A percentile compares a stretch with the other conserved stretches of the same genome.
These are phyloP conservation scores for Chinchilla lanigera DNA, from an alignment of 2,113 vertebrate species.

Conservation along the genomic window DNA sequence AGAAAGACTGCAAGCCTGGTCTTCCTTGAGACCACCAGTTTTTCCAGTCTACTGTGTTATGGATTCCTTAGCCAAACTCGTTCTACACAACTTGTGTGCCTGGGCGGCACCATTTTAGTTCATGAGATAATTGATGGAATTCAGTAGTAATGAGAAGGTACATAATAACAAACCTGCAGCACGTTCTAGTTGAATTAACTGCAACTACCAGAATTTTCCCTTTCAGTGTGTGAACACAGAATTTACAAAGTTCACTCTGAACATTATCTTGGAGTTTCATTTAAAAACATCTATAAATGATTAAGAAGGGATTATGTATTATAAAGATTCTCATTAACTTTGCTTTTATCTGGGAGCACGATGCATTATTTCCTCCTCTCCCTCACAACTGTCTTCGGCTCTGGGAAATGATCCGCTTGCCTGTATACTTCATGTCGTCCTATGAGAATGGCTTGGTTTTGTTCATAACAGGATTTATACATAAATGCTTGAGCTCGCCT, in stretches of 20 bases:
- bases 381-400: background rate
- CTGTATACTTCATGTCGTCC: background rate
- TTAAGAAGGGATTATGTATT: background rate
- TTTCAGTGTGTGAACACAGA: background rate
- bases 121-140: background rate
- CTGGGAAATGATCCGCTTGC: background rate
- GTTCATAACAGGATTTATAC: background rate
- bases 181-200: background rate
- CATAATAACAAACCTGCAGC: background rate
- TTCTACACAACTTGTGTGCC: background rate
- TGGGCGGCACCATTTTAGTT: background rate
- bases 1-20: background rate
- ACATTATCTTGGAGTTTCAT: background rate
- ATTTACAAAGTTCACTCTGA: background rate
- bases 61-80: background rate
- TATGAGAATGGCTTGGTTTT: background rate
- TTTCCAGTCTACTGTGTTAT: background rate
- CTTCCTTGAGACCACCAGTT: background rate
- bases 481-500: background rate
- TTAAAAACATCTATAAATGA: slow-evolving; percentile 28
- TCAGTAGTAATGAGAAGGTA: background rate
- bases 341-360: background rate
- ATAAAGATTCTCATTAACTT: background rate
- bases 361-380: background rate
- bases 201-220: background rate